phyloP scores from a whole-genome alignment of 2,888 invertebrate genomes.

The Rhyacophila evoluta region DNA sequence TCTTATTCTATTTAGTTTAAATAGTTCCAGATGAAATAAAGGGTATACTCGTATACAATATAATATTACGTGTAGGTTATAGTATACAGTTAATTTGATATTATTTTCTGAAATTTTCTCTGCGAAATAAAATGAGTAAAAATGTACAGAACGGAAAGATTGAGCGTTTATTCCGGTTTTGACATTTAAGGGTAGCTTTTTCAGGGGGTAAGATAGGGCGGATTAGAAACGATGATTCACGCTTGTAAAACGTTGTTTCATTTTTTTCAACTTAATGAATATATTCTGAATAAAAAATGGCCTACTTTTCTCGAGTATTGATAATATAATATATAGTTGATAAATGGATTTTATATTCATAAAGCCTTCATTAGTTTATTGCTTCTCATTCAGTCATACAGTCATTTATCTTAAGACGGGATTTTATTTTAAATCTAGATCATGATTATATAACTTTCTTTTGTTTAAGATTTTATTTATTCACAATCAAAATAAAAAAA shows the following conservation, averaged over 20 bases:
- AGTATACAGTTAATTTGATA: slow-evolving; percentile 51
- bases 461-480: no score
- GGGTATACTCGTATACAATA: no score
- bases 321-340: not conserved
- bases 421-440: no score
- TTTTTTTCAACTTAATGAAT: slow-evolving; percentile 1
- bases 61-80: slow-evolving; percentile 30
- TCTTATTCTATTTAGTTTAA: no score
- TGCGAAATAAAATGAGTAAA: slow-evolving; percentile 17
- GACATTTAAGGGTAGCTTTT: slow-evolving; percentile 48
- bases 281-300: not conserved
- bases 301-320: not conserved
- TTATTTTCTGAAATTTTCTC: slow-evolving; percentile 38
- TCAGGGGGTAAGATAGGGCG: slow-evolving; percentile 37
- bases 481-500: no score
- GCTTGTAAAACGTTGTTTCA: slow-evolving; percentile 26
- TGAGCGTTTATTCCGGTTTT: slow-evolving; percentile 49
- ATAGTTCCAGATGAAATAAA: no score
- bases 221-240: slow-evolving; percentile 45
- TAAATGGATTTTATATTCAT: not conserved
- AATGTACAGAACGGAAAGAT: slow-evolving; percentile 44
- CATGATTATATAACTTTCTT: no score
- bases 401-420: no score
- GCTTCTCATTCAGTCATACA: no score
- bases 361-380: not conserved